Percentiles rank a stretch among this genome's conserved stretches.
Conservation (phyloP, 2,797 vertebrate species). For the Chelonia mydas region DNA sequence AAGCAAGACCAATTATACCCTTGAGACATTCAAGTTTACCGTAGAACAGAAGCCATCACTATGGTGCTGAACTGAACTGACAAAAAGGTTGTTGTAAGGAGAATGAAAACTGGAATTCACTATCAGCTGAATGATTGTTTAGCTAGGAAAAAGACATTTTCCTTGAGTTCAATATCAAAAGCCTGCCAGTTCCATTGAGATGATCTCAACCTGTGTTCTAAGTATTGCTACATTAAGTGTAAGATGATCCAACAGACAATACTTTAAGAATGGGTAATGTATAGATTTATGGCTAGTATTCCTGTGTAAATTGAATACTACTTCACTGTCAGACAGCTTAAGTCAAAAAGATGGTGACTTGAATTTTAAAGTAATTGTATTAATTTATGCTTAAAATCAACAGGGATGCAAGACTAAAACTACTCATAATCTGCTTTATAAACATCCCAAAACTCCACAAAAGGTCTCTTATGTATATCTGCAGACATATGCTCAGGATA, state of each 20-base stretch:
- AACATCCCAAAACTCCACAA: neutral
- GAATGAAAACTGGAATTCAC: neutral
- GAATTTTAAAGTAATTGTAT: neutral
- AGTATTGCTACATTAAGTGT: neutral
- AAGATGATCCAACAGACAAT: neutral
- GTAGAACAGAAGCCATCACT: neutral
- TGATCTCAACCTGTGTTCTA: neutral
- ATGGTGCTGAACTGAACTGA: neutral
- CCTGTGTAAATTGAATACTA: neutral
- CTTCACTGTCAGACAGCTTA: neutral
- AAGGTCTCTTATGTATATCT: neutral
- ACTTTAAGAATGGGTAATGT: neutral
- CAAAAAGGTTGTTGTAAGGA: neutral
- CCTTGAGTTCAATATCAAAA: neutral
- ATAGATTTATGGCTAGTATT: neutral
- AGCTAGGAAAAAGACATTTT: neutral
- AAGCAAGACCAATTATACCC: neutral
- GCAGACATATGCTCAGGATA: neutral
- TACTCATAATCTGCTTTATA: neutral
- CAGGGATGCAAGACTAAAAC: neutral
- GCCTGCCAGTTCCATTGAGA: neutral
- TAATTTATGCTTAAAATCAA: neutral
- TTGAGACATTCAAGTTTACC: neutral
- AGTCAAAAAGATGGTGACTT: neutral
- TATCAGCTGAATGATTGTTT: neutral